Evolutionary conservation across 2,113 vertebrate species (phyloP).

Genomic region (Bos taurus): ARS-UCD2.0 NC_037328.1:147215501-147216000

Average conservation of each 20-base stretch:
- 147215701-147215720: not conserved
- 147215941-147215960: fast-evolving
- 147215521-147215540: not conserved
- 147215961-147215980: not conserved
- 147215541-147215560: not conserved
- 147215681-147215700: fast-evolving
- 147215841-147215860: fast-evolving
- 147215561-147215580: not conserved
- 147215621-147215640: not conserved
- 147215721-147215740: not conserved
- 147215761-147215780: not conserved
- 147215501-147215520: not conserved
- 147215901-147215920: not conserved
- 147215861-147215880: not conserved
- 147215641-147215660: not conserved
- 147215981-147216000: too few species aligned
- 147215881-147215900: not conserved
- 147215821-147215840: not conserved
- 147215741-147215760: not conserved
- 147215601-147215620: fast-evolving
- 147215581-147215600: not conserved
- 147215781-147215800: not conserved
- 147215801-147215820: fast-evolving
- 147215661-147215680: fast-evolving
- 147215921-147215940: fast-evolving